Conservation (phyloP, 2,888 invertebrate species). For the Pardosa pseudoannulata region DNA sequence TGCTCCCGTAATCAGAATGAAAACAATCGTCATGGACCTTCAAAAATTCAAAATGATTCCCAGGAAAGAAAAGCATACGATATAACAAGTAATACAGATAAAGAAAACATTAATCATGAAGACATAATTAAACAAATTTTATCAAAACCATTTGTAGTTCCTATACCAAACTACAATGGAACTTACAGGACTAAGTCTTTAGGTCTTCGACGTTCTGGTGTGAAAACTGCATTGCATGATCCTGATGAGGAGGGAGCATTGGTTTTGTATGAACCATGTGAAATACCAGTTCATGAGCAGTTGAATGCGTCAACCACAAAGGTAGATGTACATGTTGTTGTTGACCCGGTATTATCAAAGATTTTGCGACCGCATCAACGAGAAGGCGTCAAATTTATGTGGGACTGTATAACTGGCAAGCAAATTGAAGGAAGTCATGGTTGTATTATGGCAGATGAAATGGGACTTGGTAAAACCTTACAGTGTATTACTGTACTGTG, state of each 20-base stretch:
- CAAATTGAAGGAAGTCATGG: slow-evolving; percentile 92
- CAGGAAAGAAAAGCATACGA: background rate
- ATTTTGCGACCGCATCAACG: slow-evolving; percentile 97
- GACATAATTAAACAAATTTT: slow-evolving; percentile 88
- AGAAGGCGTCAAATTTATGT: slow-evolving; percentile 99
- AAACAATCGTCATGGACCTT: background rate
- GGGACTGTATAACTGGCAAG: slow-evolving; percentile 96
- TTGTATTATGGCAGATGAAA: slow-evolving; percentile 99
- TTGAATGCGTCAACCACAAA: slow-evolving; percentile 84
- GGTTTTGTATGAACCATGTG: slow-evolving; percentile 90
- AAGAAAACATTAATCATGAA: slow-evolving; percentile 81
- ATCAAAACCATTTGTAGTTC: slow-evolving; percentile 91
- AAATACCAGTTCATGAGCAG: slow-evolving; percentile 90
- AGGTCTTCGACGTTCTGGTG: slow-evolving; percentile 84
- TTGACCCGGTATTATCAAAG: slow-evolving; percentile 93
- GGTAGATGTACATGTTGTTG: slow-evolving; percentile 92
- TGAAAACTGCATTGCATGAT: slow-evolving; percentile 88
- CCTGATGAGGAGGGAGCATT: slow-evolving; percentile 94
- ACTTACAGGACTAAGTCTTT: slow-evolving; percentile 83
- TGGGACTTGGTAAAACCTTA: slow-evolving; percentile 98
- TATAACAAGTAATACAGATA: slow-evolving; percentile 1
- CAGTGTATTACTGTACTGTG: slow-evolving; percentile 97
- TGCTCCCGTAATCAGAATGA: background rate
- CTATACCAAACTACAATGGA: slow-evolving; percentile 88
- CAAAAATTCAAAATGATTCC: background rate